Evolutionary conservation across 2,113 vertebrate species (phyloP).

Genomic region (Thamnophis sirtalis): DNA sequence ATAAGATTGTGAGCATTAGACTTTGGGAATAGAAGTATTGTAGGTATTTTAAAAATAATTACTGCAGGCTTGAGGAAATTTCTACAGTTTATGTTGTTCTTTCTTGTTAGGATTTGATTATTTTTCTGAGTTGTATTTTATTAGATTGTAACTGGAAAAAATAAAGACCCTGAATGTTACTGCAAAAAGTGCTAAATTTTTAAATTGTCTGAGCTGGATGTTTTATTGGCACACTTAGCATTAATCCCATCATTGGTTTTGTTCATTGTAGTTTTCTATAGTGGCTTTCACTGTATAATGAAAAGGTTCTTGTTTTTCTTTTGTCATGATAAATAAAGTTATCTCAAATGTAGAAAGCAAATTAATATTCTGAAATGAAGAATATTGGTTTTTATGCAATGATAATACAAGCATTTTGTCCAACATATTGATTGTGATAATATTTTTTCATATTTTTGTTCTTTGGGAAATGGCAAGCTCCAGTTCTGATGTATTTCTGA

Average conservation of each 20-base stretch:
- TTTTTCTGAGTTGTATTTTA: background rate
- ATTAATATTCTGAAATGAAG: constrained; percentile 4
- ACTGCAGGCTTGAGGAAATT: background rate
- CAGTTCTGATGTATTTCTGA: background rate
- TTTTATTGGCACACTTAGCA: background rate
- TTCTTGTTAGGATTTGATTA: background rate
- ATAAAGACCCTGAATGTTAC: background rate
- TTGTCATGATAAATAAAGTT: background rate
- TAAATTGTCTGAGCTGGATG: background rate
- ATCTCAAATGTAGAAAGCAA: constrained; percentile 35
- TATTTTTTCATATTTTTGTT: background rate
- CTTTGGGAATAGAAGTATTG: constrained; percentile 33
- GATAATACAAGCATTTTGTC: background rate
- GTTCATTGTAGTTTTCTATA: background rate
- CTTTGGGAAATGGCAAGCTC: background rate
- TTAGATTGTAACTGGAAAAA: background rate
- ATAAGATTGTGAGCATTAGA: constrained; percentile 20
- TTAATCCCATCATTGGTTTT: background rate
- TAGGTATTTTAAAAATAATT: background rate
- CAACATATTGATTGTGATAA: background rate
- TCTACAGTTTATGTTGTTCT: background rate
- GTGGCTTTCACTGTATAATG: background rate
- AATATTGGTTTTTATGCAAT: background rate
- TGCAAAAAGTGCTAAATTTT: background rate
- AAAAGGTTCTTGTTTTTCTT: background rate